Evolutionary conservation across 2,797 vertebrate genomes (phyloP), one percentile per base, ranked within the genome.

Genomic region (Peromyscus aztecus): DNA sequence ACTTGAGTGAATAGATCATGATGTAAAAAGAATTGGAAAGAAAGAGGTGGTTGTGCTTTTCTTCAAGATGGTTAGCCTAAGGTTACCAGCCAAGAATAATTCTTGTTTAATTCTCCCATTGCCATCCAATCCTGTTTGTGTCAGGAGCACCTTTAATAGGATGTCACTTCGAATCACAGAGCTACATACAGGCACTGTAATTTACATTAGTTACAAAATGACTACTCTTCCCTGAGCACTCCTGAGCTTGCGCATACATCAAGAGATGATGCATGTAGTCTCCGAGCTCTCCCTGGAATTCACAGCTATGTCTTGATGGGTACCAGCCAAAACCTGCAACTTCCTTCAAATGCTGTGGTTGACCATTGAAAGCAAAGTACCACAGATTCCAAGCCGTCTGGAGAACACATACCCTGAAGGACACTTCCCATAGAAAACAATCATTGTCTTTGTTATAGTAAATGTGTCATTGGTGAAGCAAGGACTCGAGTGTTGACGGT

Each of bases 31-130:
- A 34, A 87, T 34, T 24, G 27, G 57, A 63, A n/a, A 7, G 89
- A 71, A 84, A 67, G 43, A 78, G 57, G 75, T 52, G 69, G 37
- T 27, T 75, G 37, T 90, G 46, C 49, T 92, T 43, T 93, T 90
- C 80, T 76, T 94, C 52, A 75, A 94, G 55, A 84, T 40, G 77
- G 23, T 94, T 93, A 96, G 82, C 31, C 76, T 95, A 97, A 97
- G 92, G 89, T 97, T 95, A 97, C 55, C 69, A 97, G 96, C 73
- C 82, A 97, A 89, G 52, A 14, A 59, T 95, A 97, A 96, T 96
- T 90, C 75, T 91, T 75, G n/a, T 95, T 96, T 95, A 96, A 94
- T 86, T 97, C 63, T 82, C 88, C 85, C 40, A 29, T 96, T 94
- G 37, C 61, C 14, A 46, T 12, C 81, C 95, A 78, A 93, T 96